These are phyloP conservation scores for Callochromis pleurospilus DNA, from an alignment of 2,113 vertebrate genomes.

Conservation along the genomic window DNA sequence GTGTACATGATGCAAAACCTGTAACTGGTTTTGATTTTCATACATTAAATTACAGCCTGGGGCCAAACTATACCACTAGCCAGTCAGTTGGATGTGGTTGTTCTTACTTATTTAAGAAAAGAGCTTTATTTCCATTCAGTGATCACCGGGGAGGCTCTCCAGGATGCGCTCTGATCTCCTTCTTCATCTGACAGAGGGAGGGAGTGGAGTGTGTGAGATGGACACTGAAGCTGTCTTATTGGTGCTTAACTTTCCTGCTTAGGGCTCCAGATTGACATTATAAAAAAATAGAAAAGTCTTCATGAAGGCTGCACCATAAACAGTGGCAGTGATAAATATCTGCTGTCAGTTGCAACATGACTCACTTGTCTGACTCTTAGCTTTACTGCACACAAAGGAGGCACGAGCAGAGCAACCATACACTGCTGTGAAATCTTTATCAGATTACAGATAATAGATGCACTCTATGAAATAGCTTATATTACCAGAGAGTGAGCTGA, in stretches of 20 bases:
- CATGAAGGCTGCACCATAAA: conserved; percentile 54
- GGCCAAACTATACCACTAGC: neutral
- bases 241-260: conserved; percentile 45
- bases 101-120: conserved; percentile 43
- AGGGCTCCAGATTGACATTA: conserved; percentile 43
- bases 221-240: conserved; percentile 57
- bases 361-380: conserved; percentile 60
- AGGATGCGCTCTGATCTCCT: conserved; percentile 28
- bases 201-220: conserved; percentile 5
- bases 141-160: conserved; percentile 32
- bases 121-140: conserved; percentile 28
- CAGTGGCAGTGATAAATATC: conserved; percentile 70
- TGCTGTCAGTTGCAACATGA: conserved; percentile 67
- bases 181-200: conserved; percentile 36
- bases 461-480: conserved; percentile 53
- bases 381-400: conserved; percentile 46
- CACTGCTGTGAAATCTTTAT: conserved; percentile 50
- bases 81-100: neutral
- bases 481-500: conserved; percentile 44
- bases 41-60: conserved; percentile 22
- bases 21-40: conserved; percentile 27
- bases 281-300: conserved; percentile 21
- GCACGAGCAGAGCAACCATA: conserved; percentile 19
- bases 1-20: conserved; percentile 29
- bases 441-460: conserved; percentile 62